phyloP scores from a whole-genome alignment of 2,113 vertebrate species.

The Columbina picui region DNA sequence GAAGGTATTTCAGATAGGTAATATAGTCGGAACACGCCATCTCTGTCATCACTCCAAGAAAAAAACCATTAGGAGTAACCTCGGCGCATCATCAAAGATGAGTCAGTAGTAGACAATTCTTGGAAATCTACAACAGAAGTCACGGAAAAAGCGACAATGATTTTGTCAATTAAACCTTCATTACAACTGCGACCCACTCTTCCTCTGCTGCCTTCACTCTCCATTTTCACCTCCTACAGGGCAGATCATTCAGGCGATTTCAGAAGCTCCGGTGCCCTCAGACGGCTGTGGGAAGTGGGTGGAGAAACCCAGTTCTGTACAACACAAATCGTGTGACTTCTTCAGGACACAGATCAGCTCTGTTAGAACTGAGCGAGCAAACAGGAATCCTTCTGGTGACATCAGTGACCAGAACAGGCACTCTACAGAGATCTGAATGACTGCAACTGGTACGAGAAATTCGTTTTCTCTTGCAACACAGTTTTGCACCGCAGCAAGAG shows the following conservation, averaged over 20 bases:
- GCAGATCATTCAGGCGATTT: not conserved
- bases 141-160: rapidly evolving
- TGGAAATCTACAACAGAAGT: not conserved
- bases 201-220: not conserved
- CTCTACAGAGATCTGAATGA: not conserved
- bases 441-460: rapidly evolving
- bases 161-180: rapidly evolving
- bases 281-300: not conserved
- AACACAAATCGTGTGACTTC: not conserved
- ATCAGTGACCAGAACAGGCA: not conserved
- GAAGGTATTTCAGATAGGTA: not conserved
- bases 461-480: not conserved
- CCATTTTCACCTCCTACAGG: not conserved
- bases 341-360: not conserved
- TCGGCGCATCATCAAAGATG: not conserved
- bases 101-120: not conserved
- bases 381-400: not conserved
- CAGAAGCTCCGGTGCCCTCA: not conserved
- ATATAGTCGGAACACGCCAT: not conserved
- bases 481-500: not conserved
- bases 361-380: not conserved
- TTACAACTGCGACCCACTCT: not conserved
- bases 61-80: slow-evolving; percentile 28
- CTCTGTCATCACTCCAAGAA: not conserved
- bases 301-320: not conserved